Percentiles rank a stretch among this genome's conserved stretches.
Evolutionary conservation across 2,888 invertebrate genomes (phyloP).

Genomic region (Acheta domesticus): DNA sequence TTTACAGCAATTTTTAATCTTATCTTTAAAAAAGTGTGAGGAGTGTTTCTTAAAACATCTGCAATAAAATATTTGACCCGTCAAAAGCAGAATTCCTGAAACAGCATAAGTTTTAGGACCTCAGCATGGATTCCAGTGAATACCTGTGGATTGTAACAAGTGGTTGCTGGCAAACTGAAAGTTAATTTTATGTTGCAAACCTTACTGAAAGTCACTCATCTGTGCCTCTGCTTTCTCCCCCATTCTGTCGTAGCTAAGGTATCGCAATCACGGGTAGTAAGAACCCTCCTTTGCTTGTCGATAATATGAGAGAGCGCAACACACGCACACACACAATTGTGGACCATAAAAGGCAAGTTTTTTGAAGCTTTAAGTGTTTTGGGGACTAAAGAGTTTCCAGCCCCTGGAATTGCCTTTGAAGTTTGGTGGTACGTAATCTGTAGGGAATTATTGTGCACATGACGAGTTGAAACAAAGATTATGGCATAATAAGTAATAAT

Average conservation of each 20-base stretch:
- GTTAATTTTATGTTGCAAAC: constrained; percentile 11
- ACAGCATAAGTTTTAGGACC: not conserved
- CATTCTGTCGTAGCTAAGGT: constrained; percentile 52
- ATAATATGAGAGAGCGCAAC: constrained; percentile 33
- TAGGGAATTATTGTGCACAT: not conserved
- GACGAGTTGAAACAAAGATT: not conserved
- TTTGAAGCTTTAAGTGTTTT: constrained; percentile 32
- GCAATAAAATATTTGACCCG: not conserved
- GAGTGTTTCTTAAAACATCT: too few relatives aligned
- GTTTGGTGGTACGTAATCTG: not conserved
- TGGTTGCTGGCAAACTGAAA: constrained; percentile 18
- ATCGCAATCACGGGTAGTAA: constrained; percentile 47
- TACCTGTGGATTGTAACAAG: constrained; percentile 1
- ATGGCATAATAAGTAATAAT: not conserved
- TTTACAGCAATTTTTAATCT: too few relatives aligned
- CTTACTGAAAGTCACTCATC: constrained; percentile 35
- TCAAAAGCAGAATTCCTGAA: not conserved
- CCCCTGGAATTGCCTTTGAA: constrained; percentile 25
- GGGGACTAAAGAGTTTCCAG: constrained; percentile 37
- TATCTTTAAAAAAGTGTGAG: too few relatives aligned
- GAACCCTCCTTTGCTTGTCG: constrained; percentile 36
- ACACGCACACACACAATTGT: constrained; percentile 34
- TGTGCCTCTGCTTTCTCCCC: constrained; percentile 47
- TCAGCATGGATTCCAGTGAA: not conserved
- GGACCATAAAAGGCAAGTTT: constrained; percentile 39